phyloP scores from a whole-genome alignment of 1,140 invertebrate species.

The Trichomalopsis sarcophagae region DNA sequence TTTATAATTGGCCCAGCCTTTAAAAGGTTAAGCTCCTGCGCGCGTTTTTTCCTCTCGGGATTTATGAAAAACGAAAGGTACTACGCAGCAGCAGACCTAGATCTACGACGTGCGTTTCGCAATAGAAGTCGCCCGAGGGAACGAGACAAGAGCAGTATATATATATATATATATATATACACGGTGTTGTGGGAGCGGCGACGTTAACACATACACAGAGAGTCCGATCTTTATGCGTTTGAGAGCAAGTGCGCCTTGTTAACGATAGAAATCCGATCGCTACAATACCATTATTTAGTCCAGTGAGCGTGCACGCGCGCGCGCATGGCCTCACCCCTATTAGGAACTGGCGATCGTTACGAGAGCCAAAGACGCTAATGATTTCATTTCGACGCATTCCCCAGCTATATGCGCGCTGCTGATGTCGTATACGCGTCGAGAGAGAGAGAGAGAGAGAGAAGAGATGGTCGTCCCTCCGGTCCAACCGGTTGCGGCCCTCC shows the following conservation, averaged over 20 bases:
- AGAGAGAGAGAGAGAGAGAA: neutral
- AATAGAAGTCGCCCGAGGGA: neutral
- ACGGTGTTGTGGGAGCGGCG: constrained; percentile 67
- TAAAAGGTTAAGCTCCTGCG: constrained; percentile 21
- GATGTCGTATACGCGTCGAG: neutral
- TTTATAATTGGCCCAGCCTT: constrained; percentile 9
- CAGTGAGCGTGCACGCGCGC: neutral
- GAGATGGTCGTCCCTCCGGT: constrained; percentile 40
- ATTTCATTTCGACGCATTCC: constrained; percentile 68
- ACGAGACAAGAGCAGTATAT: constrained; percentile 39
- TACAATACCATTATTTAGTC: constrained; percentile 73
- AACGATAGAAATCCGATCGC: constrained; percentile 72
- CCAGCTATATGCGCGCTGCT: neutral
- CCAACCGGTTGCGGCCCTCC: constrained; percentile 50
- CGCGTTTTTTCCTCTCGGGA: neutral
- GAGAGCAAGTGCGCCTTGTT: constrained; percentile 63
- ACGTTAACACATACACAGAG: constrained; percentile 60
- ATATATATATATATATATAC: too few relatives aligned
- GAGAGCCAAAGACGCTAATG: constrained; percentile 62
- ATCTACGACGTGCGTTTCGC: constrained; percentile 12
- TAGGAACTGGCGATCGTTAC: constrained; percentile 57
- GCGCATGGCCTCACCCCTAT: constrained; percentile 55
- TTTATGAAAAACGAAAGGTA: constrained; percentile 32
- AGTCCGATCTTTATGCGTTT: constrained; percentile 66
- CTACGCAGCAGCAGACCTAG: neutral